A percentile compares a stretch with the other conserved stretches of the same genome.
These are phyloP conservation scores for Aproaerema taeniolella DNA, from an alignment of 2,888 invertebrate genomes.

Conservation along the genomic window DNA sequence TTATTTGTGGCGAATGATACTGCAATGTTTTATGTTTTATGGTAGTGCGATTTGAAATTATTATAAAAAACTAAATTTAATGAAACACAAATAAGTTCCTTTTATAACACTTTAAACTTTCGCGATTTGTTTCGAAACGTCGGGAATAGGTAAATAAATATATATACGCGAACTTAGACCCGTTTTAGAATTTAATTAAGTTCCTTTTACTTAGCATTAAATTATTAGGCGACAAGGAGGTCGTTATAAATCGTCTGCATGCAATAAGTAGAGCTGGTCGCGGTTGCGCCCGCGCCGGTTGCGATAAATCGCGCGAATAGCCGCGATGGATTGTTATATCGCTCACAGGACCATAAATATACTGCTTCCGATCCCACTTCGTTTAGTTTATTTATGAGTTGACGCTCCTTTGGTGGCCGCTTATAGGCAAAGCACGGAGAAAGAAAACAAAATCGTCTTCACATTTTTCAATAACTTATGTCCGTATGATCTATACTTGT, in stretches of 20 bases:
- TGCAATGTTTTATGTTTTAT: conserved; percentile 27
- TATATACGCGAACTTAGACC: too few relatives aligned
- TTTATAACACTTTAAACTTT: too few relatives aligned
- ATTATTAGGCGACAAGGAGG: not conserved
- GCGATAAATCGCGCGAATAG: conserved; percentile 26
- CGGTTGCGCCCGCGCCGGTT: conserved; percentile 21
- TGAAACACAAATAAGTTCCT: too few relatives aligned
- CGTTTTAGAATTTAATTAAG: too few relatives aligned
- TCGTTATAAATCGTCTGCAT: not conserved
- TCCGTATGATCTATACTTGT: too few relatives aligned
- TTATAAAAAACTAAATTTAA: too few relatives aligned
- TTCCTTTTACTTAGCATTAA: too few relatives aligned
- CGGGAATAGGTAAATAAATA: too few relatives aligned
- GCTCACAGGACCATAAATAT: conserved; percentile 33
- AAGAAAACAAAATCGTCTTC: too few relatives aligned
- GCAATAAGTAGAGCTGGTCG: not conserved
- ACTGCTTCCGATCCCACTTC: conserved; percentile 29
- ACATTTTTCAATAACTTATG: too few relatives aligned
- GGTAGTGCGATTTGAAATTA: not conserved
- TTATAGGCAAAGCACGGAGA: too few relatives aligned
- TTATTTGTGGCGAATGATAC: conserved; percentile 28
- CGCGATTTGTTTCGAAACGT: too few relatives aligned
- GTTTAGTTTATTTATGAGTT: conserved; percentile 33
- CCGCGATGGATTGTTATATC: conserved; percentile 36
- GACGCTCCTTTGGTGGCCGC: conserved; percentile 28